Base-by-base conservation (phyloP, 30 jellyfish, hydroid and myxozoan species). In the Hydra vulgaris region DNA sequence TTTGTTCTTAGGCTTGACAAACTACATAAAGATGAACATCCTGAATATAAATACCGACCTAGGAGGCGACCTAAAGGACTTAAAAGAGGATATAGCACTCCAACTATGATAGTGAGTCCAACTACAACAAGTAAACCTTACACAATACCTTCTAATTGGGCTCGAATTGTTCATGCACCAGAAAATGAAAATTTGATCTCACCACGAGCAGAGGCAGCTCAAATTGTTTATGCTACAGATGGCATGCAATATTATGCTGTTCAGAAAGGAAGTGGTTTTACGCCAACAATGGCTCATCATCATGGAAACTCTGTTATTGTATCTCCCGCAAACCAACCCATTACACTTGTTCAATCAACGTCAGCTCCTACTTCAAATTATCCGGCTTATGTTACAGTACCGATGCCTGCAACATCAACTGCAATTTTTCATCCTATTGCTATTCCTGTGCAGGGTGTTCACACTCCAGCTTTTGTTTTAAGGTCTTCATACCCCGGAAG, bases 341-440 rank as follows among this genome's bases (percentile, higher is more conserved):
- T 78, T 15, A 81, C 79, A 21, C 84, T 84, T 54, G 82, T 56
- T 66, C 67, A 23, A 73, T 20, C 61, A 8, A 66, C 86, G 5
- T 79, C 53, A 27, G 53, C 22, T 79, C 84, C 84, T 54, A 54
- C 81, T 54, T 23, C 84, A 7, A 87, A 79, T 66, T 92, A 92
- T 75, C 98, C 98, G 8, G 95, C 98, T 0, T 92, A 86, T 87
- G 96, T 86, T 19, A 92, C 98, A 7, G 98, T 92, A 12, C 98
- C 98, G 5, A 86, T 86, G 66, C 96, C 98, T 7, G 96, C 94
- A 19, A 92, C 98, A 20, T 92, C 98, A 7, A 90, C 97, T 21
- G 96, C 98, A 0, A 92, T 92, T 23, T 92, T 92, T 85, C 98
- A 92, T 66, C 98, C 98, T 19, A 96, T 92, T 79, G 98, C 98